Evolutionary conservation across 2,113 vertebrate genomes (phyloP), one percentile per base, ranked within the genome.

Genomic region (Brienomyrus longianalis): DNA sequence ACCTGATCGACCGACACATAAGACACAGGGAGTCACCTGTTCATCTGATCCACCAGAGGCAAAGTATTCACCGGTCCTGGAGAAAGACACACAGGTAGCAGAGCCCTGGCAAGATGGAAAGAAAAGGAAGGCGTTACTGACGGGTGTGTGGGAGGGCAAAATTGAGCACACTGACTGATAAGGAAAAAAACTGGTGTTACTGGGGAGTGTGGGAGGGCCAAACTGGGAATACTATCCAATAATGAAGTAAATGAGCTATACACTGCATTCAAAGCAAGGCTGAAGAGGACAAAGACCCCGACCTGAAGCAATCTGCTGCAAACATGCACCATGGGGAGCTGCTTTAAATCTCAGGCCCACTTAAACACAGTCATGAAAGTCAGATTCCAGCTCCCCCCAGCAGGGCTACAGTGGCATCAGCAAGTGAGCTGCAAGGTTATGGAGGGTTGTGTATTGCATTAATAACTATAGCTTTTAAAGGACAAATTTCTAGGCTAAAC

Each of bases 21-120:
- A 13, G 85, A 80, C 35, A 90, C 43, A 91, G 48, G 89, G 51
- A 91, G 89, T 92, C 93, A 99, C 98, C 96, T 99, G 98, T 88
- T 99, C 97, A 93, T 99, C 98, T 86, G 97, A 96, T n/a, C 98
- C 97, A 89, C 98, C 98, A 51, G 98, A 99, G 21, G 98, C 97
- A 94, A 99, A 98, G 74, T 95, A 95, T 9, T 98, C 97, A 89
- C 98, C 98, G 0, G 95, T 94, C 93, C 95, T 96, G 89, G 98
- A 99, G 92, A 99, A 99, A 0, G 95, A 94, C 91, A 99, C 98
- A 89, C 96, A 96, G 86, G 96, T 97, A 86, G 95, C 98, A 88
- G 97, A 94, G 13, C 98, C 98, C 98, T 99, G 90, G 50, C 39
- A 15, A 89, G 50, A 83, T 19, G 86, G 39, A n/a, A 43, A 56